Evolutionary conservation across 2,888 invertebrate species (phyloP).

Genomic region (Heliconius ismenius): DNA sequence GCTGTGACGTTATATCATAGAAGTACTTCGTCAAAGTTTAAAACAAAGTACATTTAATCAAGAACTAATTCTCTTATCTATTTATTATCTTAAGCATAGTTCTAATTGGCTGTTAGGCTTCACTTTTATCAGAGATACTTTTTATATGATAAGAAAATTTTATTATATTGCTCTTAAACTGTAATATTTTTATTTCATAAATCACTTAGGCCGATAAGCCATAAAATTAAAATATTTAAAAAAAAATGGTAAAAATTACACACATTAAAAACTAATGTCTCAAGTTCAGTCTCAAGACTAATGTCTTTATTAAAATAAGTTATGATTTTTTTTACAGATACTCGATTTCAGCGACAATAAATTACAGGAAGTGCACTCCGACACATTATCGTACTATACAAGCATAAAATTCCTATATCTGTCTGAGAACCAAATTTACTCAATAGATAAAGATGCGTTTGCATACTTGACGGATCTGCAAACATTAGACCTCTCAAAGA

Average conservation of each 20-base stretch:
- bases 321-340: slow-evolving; percentile 68
- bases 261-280: too few relatives aligned
- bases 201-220: background rate
- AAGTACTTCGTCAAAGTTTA: slow-evolving; percentile 22
- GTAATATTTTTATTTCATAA: slow-evolving; percentile 2
- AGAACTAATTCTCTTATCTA: slow-evolving; percentile 43
- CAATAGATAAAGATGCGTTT: slow-evolving; percentile 80
- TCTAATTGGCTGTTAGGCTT: slow-evolving; percentile 39
- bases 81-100: slow-evolving; percentile 39
- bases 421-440: slow-evolving; percentile 81
- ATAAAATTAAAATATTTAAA: background rate
- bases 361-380: slow-evolving; percentile 73
- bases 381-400: slow-evolving; percentile 76
- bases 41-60: slow-evolving; percentile 36
- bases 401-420: slow-evolving; percentile 81
- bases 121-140: slow-evolving; percentile 7
- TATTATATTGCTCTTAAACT: background rate
- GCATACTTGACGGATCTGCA: slow-evolving; percentile 73
- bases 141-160: slow-evolving; percentile 23
- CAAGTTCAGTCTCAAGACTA: too few relatives aligned
- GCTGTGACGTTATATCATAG: background rate
- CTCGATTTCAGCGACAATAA: slow-evolving; percentile 82
- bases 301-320: background rate
- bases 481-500: slow-evolving; percentile 81
- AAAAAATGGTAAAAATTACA: too few relatives aligned